Conservation (phyloP, 2,113 vertebrate genomes). For the Solenodon paradoxus region DNA sequence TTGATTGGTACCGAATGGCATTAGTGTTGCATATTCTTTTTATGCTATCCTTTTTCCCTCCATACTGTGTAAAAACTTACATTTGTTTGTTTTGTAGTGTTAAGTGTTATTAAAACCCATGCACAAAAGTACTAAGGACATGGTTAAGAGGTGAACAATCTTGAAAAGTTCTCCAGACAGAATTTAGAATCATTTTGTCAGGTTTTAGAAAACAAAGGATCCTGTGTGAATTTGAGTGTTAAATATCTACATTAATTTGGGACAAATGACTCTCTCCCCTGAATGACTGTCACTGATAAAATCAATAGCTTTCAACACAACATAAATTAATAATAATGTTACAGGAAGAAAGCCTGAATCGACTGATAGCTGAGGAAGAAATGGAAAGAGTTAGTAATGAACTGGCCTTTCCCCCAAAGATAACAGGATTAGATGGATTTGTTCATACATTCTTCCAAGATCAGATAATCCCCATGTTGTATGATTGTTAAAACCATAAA, state of each 20-base stretch:
- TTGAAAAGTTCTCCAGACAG: not conserved
- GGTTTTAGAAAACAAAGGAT: not conserved
- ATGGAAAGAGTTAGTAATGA: not conserved
- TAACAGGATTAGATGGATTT: not conserved
- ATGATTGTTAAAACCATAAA: not conserved
- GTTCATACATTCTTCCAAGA: not conserved
- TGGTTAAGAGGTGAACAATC: not conserved
- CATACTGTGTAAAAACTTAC: not conserved
- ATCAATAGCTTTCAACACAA: not conserved
- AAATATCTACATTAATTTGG: not conserved
- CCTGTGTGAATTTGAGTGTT: conserved; percentile 3
- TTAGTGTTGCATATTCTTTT: not conserved
- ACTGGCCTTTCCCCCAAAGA: not conserved
- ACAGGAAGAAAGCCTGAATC: not conserved
- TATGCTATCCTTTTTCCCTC: not conserved
- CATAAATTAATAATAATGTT: not conserved
- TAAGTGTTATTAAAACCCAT: not conserved
- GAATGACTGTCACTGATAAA: not conserved
- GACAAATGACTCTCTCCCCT: not conserved
- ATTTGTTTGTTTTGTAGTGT: not conserved
- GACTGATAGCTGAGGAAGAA: not conserved
- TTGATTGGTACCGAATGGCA: not conserved
- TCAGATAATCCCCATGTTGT: not conserved
- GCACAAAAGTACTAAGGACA: not conserved
- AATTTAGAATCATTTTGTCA: conserved; percentile 15